Evolutionary conservation across 1,140 invertebrate species (phyloP), one percentile per base, ranked within the genome.

Genomic region (Ostrea edulis): DNA sequence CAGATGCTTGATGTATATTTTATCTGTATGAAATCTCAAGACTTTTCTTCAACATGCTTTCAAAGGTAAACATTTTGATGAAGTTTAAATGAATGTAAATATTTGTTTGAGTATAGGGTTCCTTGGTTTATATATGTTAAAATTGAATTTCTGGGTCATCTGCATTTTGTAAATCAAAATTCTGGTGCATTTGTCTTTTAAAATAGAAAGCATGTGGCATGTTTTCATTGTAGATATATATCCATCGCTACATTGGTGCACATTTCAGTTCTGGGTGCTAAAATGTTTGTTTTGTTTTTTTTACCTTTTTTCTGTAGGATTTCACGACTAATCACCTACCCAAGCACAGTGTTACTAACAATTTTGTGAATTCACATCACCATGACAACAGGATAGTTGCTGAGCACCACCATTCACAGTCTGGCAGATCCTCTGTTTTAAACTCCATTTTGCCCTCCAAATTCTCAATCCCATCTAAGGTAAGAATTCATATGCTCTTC

Each of bases 381-480:
- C 68, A 77, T 77, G 68, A 77, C 68, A 77, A 77, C 29, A 25
- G 68, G 68, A 77, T n/a, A 62, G 14, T n/a, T 62, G 7, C 25
- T 77, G 68, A 77, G 68, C 68, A 77, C 29, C 25, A 77, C 35
- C 22, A 29, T 29, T 29, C 68, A 77, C 68, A 77, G 14, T 77
- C 86, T 14, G 82, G 65, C 54, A 77, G 71, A 52, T 82, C 86
- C 58, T 89, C 90, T 82, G 84, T 88, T 7, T 77, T 91, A 62
- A 89, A 91, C 81, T 54, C 88, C 87, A 82, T 90, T 12, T 83
- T 91, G 20, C 91, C 91, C 14, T 91, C 91, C 22, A 87, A 88
- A 77, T 91, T 91, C 84, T 86, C 88, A 12, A 77, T 91, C 22
- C 91, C 91, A 9, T 91, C 91, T 3, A 91, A 90, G 89, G 91